phyloP scores from a whole-genome alignment of 2,113 vertebrate genomes.

The Rafetus swinhoei region DNA sequence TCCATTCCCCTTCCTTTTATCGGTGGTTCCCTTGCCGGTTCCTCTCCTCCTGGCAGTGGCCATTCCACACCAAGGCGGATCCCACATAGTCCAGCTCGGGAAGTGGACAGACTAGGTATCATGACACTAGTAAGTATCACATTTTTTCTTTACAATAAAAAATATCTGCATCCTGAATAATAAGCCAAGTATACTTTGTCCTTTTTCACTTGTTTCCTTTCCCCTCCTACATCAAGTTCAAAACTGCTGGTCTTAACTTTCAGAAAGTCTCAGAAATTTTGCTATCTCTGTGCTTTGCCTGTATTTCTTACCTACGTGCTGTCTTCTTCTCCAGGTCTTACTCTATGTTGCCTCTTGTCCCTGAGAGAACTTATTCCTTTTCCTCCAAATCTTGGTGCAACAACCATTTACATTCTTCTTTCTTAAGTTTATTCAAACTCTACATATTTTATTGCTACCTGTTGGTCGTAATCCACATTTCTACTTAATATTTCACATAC shows the following conservation, averaged over 20 bases:
- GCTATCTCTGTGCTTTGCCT: background rate
- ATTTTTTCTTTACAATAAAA: rapidly evolving
- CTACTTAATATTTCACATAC: background rate
- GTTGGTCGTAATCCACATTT: background rate
- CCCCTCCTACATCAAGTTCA: background rate
- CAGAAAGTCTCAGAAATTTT: conserved; percentile 10
- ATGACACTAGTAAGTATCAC: conserved; percentile 89
- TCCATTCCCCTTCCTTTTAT: conserved; percentile 82
- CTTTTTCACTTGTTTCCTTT: conserved; percentile 46
- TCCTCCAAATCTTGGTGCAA: background rate
- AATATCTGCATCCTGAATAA: background rate
- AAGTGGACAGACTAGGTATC: conserved; percentile 92
- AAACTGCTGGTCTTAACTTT: background rate
- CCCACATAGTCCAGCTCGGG: conserved; percentile 90
- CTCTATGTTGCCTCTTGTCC: background rate
- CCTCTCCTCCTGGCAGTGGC: conserved; percentile 92
- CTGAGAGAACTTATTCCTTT: conserved; percentile 18
- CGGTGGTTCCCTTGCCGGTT: conserved; percentile 81
- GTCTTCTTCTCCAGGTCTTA: background rate
- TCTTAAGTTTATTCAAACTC: background rate
- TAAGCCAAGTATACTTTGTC: background rate
- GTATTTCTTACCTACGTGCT: conserved; percentile 6
- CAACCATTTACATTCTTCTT: background rate
- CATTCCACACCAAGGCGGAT: conserved; percentile 89
- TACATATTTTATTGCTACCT: background rate